Evolutionary conservation across 1,140 invertebrate genomes (phyloP), one percentile per base, ranked within the genome.

Genomic region (Ylistrum balloti): DNA sequence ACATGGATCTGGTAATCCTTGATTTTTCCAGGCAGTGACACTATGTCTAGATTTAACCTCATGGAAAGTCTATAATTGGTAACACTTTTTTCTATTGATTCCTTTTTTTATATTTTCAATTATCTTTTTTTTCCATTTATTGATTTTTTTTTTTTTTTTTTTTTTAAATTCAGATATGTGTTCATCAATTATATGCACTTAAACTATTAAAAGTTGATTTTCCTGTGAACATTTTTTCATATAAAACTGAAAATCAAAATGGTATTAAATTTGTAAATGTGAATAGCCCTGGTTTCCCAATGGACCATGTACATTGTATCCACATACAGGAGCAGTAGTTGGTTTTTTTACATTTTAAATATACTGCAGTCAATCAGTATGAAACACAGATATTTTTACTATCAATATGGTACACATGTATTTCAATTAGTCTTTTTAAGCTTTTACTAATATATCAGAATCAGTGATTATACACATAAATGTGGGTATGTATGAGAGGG

Each of bases 21-120:
- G 56, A 74, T 74, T 74, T 74, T 74, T 74, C 56, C 56, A 74
- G 56, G 17, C n/a, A 74, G 56, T 74, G 13, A 74, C 56, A 17
- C 56, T n/a, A 28, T 74, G 56, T 38, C 35, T 38, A 38, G 22
- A 17, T 74, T 74, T 74, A n/a, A 28, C 56, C 56, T 74, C n/a
- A 74, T n/a, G n/a, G n/a, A 74, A 74, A 74, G n/a, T n/a, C 28
- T 28, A 74, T 56, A 28, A 74, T 74, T 74, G 56, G 17, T 74
- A 74, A 48, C 22, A 48, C 11, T 20, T 20, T 20, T n/a, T 74
- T 74, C 17, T 74, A 13, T 74, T 17, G 1, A 17, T 74, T 74
- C 17, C 56, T 74, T 5, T 74, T 74, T 74, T 28, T 74, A 74
- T 74, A 74, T 74, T 56, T 20, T 56, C 22, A 56, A 11, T 56